A percentile compares a stretch with the other conserved stretches of the same genome.
These are phyloP conservation scores for Lissonota sp. DNA, from an alignment of 2,888 invertebrate genomes.

Conservation along the genomic window DNA sequence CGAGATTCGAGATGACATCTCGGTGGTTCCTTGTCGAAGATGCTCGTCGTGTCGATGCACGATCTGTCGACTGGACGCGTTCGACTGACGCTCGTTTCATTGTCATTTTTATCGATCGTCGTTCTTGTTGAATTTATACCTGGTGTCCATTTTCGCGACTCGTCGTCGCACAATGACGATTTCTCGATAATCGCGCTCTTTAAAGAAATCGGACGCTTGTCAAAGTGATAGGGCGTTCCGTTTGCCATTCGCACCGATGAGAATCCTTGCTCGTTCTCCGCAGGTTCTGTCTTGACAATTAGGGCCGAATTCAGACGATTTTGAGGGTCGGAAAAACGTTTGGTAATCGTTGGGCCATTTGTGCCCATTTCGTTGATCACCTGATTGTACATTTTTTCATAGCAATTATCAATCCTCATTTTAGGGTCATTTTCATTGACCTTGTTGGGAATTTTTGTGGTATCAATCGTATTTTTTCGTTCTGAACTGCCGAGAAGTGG, in stretches of 20 bases:
- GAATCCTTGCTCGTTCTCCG: constrained; percentile 47
- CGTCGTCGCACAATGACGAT: constrained; percentile 55
- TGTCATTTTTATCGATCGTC: constrained; percentile 69
- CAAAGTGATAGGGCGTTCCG: constrained; percentile 67
- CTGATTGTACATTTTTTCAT: constrained; percentile 57
- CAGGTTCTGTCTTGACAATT: constrained; percentile 55
- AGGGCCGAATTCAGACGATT: constrained; percentile 66
- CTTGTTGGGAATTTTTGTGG: constrained; percentile 29
- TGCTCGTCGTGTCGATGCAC: constrained; percentile 81
- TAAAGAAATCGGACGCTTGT: constrained; percentile 75
- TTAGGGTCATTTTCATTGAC: constrained; percentile 29
- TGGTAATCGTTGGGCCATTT: constrained; percentile 25
- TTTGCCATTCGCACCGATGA: constrained; percentile 54
- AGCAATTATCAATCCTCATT: constrained; percentile 21
- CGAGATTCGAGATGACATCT: constrained; percentile 69
- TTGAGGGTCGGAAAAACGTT: constrained; percentile 52
- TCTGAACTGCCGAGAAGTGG: constrained; percentile 12
- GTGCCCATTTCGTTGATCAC: constrained; percentile 52
- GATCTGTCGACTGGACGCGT: constrained; percentile 77
- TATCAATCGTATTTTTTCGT: constrained; percentile 18
- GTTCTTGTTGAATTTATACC: constrained; percentile 64
- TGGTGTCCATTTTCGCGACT: constrained; percentile 64
- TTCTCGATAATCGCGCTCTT: constrained; percentile 80
- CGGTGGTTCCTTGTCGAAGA: constrained; percentile 77
- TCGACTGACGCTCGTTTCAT: constrained; percentile 54